These are phyloP conservation scores for Hipparchia sbordonii DNA, from an alignment of 2,888 invertebrate species.

Conservation along the genomic window DNA sequence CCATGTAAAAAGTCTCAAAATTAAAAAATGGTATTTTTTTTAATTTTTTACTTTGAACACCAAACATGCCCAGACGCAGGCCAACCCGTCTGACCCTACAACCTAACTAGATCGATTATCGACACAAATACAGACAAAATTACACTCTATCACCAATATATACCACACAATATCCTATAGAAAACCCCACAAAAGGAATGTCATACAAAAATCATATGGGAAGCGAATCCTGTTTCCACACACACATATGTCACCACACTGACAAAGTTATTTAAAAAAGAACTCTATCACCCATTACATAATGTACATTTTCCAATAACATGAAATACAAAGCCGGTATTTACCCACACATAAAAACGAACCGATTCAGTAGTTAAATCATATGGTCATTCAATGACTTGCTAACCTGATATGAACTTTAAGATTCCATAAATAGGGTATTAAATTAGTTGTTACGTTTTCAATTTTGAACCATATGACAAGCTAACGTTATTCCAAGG, in stretches of 20 bases:
- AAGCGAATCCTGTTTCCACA: conserved; percentile 70
- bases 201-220: conserved; percentile 78
- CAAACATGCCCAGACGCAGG: conserved; percentile 43
- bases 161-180: conserved; percentile 45
- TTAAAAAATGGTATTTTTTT: conserved; percentile 41
- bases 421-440: accelerated
- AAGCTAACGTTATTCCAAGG: conserved; percentile 35
- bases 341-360: conserved; percentile 53
- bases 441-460: conserved; percentile 34
- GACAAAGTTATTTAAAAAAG: conserved; percentile 37
- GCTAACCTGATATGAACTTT: conserved; percentile 40
- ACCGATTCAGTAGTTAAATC: conserved; percentile 65
- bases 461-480: conserved; percentile 35
- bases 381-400: conserved; percentile 55
- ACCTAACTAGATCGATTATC: conserved; percentile 62
- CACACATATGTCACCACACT: conserved; percentile 42
- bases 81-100: conserved; percentile 57
- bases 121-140: conserved; percentile 41
- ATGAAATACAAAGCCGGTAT: conserved; percentile 48
- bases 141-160: conserved; percentile 16
- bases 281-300: accelerated
- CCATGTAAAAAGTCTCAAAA: neutral
- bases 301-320: conserved; percentile 37
- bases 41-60: conserved; percentile 49
- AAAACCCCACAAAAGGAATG: conserved; percentile 58